Evolutionary conservation across 2,888 invertebrate species (phyloP), one percentile per base, ranked within the genome.

Genomic region (Apodemia zela): DNA sequence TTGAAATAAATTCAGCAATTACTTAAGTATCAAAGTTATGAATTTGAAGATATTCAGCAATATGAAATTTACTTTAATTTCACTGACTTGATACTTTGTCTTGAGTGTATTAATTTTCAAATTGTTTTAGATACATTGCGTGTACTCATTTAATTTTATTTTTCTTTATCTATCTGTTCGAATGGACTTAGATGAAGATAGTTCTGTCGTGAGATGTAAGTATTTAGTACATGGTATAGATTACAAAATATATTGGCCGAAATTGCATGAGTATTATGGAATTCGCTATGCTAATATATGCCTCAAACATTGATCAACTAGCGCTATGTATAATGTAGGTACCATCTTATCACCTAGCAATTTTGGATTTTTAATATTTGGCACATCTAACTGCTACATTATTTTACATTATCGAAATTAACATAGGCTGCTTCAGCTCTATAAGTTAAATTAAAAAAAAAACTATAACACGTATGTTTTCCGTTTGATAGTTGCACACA

Each of bases 201-300:
- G 75, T 81, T 70, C 84, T 73, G 75, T 83, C 72, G 77, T 87
- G 67, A 78, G 78, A 73, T 78, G 89, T 89, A 71, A 89, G 89
- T 88, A 87, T 75, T 49, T 75, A 45, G 42, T n/a, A n/a, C n/a
- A 15, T 45, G 42, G 6, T 45, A 45, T 38, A 38, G 38, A 38
- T 3, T 13, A 13, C 38, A 8, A 13, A 13, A n/a, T 45, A n/a
- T 45, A 45, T n/a, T 45, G n/a, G n/a, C 42, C n/a, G n/a, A n/a
- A 15, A 5, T 45, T 45, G 42, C 42, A 45, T 45, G 42, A 45
- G 0, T 0, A 45, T 45, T 6, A n/a, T n/a, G 4, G 42, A n/a
- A 11, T n/a, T n/a, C 3, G 4, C 13, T 7, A 29, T 29, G 6
- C 6, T 29, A 0, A 6, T 6, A 42, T 42, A 13, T 15, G 42